Base-by-base conservation (phyloP, 2,888 invertebrate species). In the Dugesia japonica region DNA sequence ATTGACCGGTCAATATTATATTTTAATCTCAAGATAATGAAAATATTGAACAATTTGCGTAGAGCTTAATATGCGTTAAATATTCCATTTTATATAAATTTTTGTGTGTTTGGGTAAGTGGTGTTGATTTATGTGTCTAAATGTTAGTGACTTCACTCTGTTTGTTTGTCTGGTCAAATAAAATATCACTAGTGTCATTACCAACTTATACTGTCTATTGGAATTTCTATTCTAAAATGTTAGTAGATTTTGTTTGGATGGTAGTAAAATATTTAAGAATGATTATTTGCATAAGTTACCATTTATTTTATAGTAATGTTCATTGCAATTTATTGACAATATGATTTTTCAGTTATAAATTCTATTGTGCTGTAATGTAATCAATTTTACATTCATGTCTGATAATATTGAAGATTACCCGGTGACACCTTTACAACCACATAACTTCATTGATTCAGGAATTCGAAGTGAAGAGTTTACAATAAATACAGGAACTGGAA, bases 341-440 rank as follows among this genome's bases (percentile, higher is more conserved):
- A 7, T 31, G 31, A 31, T 31, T 31, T n/a, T 31, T 31, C 31
- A 31, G 31, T n/a, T n/a, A 31, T 31, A 31, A 13, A 31, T 31
- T 7, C 4, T 7, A 31, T 31, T 31, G 31, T n/a, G 7, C 4
- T 13, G 56, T 4, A 56, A 56, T 20, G 23, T n/a, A 56, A 56
- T 23, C 20, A 56, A 56, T 56, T 56, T 56, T 7, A 56, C 7
- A 13, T 56, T 56, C n/a, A 73, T 73, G 74, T 26, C 28, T n/a
- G 38, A 73, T 33, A 73, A 73, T 31, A 73, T 73, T 33, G 74
- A 73, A 38, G 74, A 73, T 31, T 73, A 73, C n/a, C 74, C 74
- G 9, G 38, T 73, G 74, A 38, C 74, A 33, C 74, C 74, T 28
- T 33, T 28, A 26, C 74, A 28, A 4, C 31, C 74, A 20, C 17